Conservation (phyloP, 2,888 invertebrate genomes). For the Heliconius hortense region DNA sequence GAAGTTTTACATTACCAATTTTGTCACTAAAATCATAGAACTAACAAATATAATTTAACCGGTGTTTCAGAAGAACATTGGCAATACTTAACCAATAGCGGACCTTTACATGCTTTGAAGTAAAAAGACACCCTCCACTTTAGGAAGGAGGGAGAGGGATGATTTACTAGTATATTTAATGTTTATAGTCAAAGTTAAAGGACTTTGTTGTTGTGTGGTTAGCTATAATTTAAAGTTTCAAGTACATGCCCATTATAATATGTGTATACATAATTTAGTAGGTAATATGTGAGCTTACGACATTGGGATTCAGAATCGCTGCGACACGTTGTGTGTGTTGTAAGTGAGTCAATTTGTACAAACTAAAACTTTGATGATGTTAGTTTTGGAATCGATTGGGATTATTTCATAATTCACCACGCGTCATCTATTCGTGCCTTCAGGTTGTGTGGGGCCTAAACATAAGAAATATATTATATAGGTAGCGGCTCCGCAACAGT, state of each 20-base stretch:
- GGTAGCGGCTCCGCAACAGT: neutral
- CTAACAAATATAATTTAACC: neutral
- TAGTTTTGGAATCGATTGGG: neutral
- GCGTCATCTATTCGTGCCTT: no score
- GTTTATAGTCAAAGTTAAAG: conserved; percentile 22
- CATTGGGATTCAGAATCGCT: neutral
- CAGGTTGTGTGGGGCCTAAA: neutral
- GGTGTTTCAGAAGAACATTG: neutral
- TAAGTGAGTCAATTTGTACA: neutral
- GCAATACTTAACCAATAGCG: neutral
- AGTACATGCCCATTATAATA: conserved; percentile 17
- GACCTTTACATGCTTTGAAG: neutral
- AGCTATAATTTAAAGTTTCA: conserved; percentile 30
- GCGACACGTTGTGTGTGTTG: neutral
- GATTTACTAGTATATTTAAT: conserved; percentile 22
- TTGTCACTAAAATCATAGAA: neutral
- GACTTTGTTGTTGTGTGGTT: conserved; percentile 28
- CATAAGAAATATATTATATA: neutral
- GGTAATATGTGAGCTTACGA: conserved; percentile 10
- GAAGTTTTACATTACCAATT: neutral
- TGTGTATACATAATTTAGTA: conserved; percentile 20
- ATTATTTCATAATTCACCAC: neutral
- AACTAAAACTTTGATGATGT: conserved; percentile 1
- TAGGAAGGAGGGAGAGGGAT: neutral
- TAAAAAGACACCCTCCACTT: conserved; percentile 1